Conservation (phyloP, 2,113 vertebrate genomes). For the Vidua macroura region DNA sequence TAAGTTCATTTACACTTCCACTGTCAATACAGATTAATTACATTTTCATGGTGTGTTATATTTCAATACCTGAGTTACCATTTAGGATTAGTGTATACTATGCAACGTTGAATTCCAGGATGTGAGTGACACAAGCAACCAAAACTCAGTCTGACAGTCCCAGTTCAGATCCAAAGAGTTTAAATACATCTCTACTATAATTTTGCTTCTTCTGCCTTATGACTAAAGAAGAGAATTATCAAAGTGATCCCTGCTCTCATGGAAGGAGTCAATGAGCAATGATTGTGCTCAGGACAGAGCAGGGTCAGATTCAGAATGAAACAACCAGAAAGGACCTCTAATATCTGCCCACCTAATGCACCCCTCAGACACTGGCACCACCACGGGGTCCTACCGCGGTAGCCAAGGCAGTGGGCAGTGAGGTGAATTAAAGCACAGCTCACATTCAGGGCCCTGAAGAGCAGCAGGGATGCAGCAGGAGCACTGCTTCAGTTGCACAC, state of each 20-base stretch:
- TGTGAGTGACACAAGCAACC: not conserved
- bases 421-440: not conserved
- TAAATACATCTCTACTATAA: not conserved
- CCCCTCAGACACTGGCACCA: not conserved
- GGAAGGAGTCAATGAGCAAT: not conserved
- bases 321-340: not conserved
- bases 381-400: fast-evolving
- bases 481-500: not conserved
- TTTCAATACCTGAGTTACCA: not conserved
- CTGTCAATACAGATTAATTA: not conserved
- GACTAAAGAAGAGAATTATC: not conserved
- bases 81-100: not conserved
- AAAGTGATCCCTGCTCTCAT: not conserved
- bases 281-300: not conserved
- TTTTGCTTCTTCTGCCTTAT: not conserved
- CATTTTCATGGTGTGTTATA: not conserved
- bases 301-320: not conserved
- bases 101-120: not conserved
- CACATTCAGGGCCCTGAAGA: not conserved
- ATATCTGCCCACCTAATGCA: not conserved
- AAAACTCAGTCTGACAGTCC: not conserved
- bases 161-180: not conserved
- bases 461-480: not conserved
- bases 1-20: not conserved
- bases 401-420: fast-evolving